A percentile compares a stretch with the other conserved stretches of the same genome.
Evolutionary conservation across 2,888 invertebrate genomes (phyloP).

Genomic region (Dynastes tityus): DNA sequence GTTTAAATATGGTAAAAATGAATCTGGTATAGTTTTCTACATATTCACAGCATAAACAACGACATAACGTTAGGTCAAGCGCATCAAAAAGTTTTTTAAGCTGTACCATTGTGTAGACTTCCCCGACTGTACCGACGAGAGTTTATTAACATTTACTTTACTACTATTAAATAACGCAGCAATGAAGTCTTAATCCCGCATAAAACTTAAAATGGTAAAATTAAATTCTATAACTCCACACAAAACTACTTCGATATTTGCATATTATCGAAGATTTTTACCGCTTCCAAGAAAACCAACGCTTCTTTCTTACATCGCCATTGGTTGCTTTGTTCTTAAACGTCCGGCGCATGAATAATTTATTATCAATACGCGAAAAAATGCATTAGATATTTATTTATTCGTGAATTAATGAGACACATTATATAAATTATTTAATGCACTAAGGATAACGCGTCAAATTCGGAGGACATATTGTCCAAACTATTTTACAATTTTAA

Average conservation of each 20-base stretch:
- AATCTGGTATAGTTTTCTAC: no score
- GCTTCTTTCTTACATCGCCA: not conserved
- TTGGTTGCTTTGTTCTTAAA: conserved; percentile 10
- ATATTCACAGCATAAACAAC: no score
- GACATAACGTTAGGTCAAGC: no score
- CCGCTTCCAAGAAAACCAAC: not conserved
- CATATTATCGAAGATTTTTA: not conserved
- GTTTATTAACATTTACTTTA: conserved; percentile 4
- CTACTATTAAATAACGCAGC: conserved; percentile 2
- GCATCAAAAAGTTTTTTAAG: no score
- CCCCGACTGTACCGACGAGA: no score
- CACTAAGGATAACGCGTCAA: not conserved
- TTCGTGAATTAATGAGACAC: conserved; percentile 21
- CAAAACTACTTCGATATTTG: no score
- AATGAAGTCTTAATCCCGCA: no score
- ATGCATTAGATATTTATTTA: conserved; percentile 31
- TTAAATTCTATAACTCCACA: no score
- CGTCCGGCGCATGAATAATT: conserved; percentile 18
- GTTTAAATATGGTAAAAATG: no score
- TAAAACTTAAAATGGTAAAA: no score
- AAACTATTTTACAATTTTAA: conserved; percentile 15
- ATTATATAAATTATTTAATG: conserved; percentile 10
- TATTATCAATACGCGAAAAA: conserved; percentile 18
- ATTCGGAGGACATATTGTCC: conserved; percentile 2
- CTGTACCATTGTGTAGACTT: no score